Base-by-base conservation (phyloP, 2,113 vertebrate genomes). In the Miniopterus natalensis region DNA sequence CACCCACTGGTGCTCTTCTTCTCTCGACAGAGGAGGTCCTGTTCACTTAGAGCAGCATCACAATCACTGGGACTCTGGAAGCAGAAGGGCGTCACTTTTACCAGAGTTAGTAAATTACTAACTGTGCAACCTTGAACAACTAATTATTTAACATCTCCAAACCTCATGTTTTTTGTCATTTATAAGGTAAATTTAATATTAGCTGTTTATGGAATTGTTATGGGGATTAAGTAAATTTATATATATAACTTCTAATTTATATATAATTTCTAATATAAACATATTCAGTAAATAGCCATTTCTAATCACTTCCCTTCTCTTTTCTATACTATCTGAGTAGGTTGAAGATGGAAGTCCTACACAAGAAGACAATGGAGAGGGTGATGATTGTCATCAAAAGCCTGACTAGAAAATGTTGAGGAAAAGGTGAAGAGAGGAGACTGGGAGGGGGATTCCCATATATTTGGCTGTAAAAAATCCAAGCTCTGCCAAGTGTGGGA, bases 1-100 rank as follows among this genome's bases (percentile, higher is more conserved):
- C 3, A n/a, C 5, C 3, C 31, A 23, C 0, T 3, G 2, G 20
- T 15, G 1, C 23, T 49, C 53, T 2, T 27, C 42, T 49, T 14
- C 42, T 77, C 47, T 61, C 45, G 31, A 3, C 2, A 3, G 23
- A 2, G 15, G 29, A n/a, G 23, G 20, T 18, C 5, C 65, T 47
- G 8, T 12, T 53, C 17, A 2, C 65, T 40, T 15, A 47, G 11
- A 51, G 31, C 29, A 61, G 23, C 49, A 3, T 20, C 55, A 21
- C 1, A 20, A 7, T 27, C 5, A 55, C 49, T 31, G 6, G 5
- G 21, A 17, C 12, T 51, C 47, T 68, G 42, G 59, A 55, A 74
- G 73, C 21, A 57, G 21, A 75, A 71, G 25, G 10, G 25, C 11
- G 25, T 70, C 36, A 7, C 0, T 47, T 31, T 49, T 7, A 29